Conservation (phyloP, 1,140 invertebrate species). For the Pseudomyrmex flavicornis region DNA sequence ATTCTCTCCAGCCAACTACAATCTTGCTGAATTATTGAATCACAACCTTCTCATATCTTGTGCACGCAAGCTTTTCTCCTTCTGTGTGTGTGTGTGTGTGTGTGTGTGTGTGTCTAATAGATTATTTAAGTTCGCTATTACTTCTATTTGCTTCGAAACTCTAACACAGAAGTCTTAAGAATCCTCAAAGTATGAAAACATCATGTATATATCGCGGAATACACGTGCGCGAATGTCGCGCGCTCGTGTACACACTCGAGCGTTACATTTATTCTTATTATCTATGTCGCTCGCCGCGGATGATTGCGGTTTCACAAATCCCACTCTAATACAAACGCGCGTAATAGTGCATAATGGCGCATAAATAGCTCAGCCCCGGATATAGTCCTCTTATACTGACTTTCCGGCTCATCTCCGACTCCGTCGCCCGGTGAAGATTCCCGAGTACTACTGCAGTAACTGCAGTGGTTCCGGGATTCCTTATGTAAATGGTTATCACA, state of each 20-base stretch:
- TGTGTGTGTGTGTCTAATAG: too few species aligned
- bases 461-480: constrained; percentile 72
- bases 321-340: constrained; percentile 45
- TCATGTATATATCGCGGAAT: too few species aligned
- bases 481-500: constrained; percentile 80
- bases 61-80: background rate
- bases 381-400: constrained; percentile 49
- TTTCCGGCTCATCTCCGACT: constrained; percentile 25
- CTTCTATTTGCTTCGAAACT: too few species aligned
- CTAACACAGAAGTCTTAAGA: too few species aligned
- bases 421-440: background rate
- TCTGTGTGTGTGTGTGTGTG: background rate
- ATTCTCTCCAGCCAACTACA: background rate
- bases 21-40: constrained; percentile 44
- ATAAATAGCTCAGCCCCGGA: constrained; percentile 45
- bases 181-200: too few species aligned
- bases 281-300: constrained; percentile 18
- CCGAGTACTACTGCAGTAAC: constrained; percentile 69
- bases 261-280: constrained; percentile 29
- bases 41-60: background rate
- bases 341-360: constrained; percentile 20
- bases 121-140: too few species aligned
- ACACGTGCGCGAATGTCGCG: too few species aligned
- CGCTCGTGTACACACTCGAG: background rate
- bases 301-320: constrained; percentile 50